Base-by-base conservation (phyloP, 2,797 vertebrate genomes). In the Cetoscarus ocellatus region DNA sequence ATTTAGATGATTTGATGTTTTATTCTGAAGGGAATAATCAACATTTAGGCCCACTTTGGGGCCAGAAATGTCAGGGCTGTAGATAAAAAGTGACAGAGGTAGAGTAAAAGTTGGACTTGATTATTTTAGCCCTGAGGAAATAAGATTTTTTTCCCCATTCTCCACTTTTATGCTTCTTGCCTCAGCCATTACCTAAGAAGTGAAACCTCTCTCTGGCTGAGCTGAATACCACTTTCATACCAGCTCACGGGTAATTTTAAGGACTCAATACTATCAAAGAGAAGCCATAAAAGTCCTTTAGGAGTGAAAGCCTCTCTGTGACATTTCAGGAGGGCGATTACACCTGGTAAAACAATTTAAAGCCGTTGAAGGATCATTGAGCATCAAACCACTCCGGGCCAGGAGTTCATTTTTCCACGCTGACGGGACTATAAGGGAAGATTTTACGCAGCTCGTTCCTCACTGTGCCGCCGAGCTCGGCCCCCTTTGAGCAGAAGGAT, bases 331-430 rank as follows among this genome's bases (percentile, higher is more conserved):
- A 58, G 48, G 80, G 45, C 15, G 69, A 83, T 85, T 73, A 82
- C 83, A 79, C 84, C 77, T 77, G 80, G 70, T 85, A 75, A 83
- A 86, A 88, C 75, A 78, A 74, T 87, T 80, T 70, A 63, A 79
- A 80, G 73, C 57, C 71, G 38, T 73, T 18, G 47, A 77, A 75
- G 79, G 82, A 85, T 84, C 83, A 76, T 80, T 82, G 83, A 76
- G 69, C 79, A 74, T 86, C 79, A 77, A 84, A 81, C 17, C 42
- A 64, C 74, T 80, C 67, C 70, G 71, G 62, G 71, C 53, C 10
- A 7, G 14, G 66, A 75, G 71, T 88, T 87, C 55, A 81, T 87
- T 84, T 86, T 67, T 86, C 72, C 70, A 48, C 51, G 60, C 65
- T 84, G 67, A 63, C 53, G 70, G 50, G 73, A 61, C 55, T 73